These are phyloP conservation scores for Phodopus roborovskii DNA, from an alignment of 2,113 vertebrate species.

Conservation along the genomic window DNA sequence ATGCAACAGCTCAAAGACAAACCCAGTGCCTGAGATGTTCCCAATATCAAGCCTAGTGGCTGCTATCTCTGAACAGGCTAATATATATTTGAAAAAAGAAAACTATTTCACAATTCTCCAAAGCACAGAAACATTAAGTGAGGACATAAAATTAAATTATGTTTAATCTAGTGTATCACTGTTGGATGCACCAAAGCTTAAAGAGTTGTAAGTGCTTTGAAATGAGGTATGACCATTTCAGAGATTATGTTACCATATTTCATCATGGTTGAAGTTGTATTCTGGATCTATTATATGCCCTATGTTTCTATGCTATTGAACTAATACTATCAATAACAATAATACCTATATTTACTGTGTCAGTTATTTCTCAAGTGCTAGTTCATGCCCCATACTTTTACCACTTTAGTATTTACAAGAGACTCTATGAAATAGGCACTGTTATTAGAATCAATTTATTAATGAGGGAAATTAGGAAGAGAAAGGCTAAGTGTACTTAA, in stretches of 20 bases:
- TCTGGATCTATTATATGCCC: not conserved
- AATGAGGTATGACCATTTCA: not conserved
- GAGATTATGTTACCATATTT: not conserved
- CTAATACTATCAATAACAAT: slow-evolving; percentile 2
- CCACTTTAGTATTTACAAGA: not conserved
- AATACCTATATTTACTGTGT: not conserved
- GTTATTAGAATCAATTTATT: not conserved
- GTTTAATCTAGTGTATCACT: not conserved
- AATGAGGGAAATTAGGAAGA: not conserved
- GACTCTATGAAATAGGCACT: not conserved
- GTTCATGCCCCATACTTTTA: not conserved
- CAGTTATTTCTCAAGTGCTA: not conserved
- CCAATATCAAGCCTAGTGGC: not conserved
- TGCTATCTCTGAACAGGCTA: not conserved
- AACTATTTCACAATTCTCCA: not conserved
- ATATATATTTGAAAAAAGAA: slow-evolving; percentile 12
- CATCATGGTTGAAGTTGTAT: slow-evolving; percentile 1
- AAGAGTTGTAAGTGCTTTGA: not conserved
- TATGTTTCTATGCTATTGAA: not conserved
- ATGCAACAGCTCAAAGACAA: not conserved
- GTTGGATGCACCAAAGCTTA: not conserved
- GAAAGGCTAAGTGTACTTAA: not conserved
- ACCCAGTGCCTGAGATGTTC: not conserved
- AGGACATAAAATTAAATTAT: not conserved
- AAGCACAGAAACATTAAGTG: not conserved